A percentile compares a stretch with the other conserved stretches of the same genome.
Evolutionary conservation across 2,797 vertebrate species (phyloP).

Genomic region (Phoeniculus purpureus): DNA sequence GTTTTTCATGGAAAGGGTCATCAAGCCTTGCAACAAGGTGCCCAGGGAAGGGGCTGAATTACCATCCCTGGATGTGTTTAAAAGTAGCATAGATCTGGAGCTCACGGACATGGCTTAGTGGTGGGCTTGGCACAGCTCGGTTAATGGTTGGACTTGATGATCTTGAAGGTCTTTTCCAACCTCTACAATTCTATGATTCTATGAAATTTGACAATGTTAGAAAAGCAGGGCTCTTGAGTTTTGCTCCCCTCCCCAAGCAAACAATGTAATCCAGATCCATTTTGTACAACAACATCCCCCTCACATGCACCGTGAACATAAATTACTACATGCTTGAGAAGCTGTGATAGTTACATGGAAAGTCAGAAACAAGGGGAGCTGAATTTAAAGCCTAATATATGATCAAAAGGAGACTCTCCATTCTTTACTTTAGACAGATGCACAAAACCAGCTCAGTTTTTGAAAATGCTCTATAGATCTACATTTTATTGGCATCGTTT

Average conservation of each 20-base stretch:
- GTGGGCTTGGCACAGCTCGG: too few relatives aligned
- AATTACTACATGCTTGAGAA: conserved; percentile 10
- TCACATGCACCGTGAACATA: not conserved
- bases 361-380: not conserved
- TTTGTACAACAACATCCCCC: not conserved
- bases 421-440: not conserved
- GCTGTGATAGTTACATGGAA: not conserved
- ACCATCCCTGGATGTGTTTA: too few relatives aligned
- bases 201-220: not conserved
- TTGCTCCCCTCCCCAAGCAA: not conserved
- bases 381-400: not conserved
- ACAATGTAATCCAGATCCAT: not conserved
- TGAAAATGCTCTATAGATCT: not conserved
- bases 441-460: not conserved
- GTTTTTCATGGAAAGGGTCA: too few relatives aligned
- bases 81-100: too few relatives aligned
- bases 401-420: not conserved
- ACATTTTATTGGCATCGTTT: not conserved
- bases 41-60: too few relatives aligned
- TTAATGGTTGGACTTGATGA: too few relatives aligned
- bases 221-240: not conserved
- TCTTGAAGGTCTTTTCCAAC: too few relatives aligned
- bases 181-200: too few relatives aligned
- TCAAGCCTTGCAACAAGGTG: too few relatives aligned
- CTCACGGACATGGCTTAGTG: too few relatives aligned